phyloP scores from a whole-genome alignment of 1,140 invertebrate genomes.

The Periplaneta americana region DNA sequence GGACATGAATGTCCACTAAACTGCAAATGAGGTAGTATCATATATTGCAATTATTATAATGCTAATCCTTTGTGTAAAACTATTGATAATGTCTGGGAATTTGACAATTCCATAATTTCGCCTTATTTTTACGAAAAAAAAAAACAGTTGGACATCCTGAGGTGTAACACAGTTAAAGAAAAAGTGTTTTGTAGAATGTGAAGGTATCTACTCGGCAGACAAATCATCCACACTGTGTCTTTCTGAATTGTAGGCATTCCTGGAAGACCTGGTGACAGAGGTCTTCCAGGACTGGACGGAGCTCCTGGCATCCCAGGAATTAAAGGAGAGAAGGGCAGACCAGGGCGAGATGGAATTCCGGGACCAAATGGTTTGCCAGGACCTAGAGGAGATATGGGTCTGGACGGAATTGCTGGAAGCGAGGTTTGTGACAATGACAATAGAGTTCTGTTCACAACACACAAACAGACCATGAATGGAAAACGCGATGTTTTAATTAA shows the following conservation, averaged over 20 bases:
- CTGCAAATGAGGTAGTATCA: too few species aligned
- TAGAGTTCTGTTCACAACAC: too few species aligned
- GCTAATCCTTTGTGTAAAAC: too few species aligned
- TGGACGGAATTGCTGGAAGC: conserved; percentile 38
- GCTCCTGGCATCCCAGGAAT: conserved; percentile 46
- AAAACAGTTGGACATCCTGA: too few species aligned
- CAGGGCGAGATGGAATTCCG: conserved; percentile 31
- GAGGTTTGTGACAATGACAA: conserved; percentile 32
- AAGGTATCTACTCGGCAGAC: not conserved
- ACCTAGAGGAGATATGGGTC: conserved; percentile 17
- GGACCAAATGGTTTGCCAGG: conserved; percentile 31
- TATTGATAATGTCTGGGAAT: too few species aligned
- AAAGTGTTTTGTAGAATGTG: too few species aligned
- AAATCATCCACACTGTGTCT: not conserved
- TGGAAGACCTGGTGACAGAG: conserved; percentile 37
- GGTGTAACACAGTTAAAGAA: too few species aligned
- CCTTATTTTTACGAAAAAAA: too few species aligned
- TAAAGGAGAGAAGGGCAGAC: conserved; percentile 41
- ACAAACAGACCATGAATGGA: not conserved
- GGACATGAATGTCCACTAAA: too few species aligned
- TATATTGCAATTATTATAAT: too few species aligned
- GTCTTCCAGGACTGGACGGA: conserved; percentile 47
- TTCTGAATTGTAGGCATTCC: not conserved
- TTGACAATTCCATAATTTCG: too few species aligned
- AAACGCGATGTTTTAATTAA: too few species aligned